Evolutionary conservation across 2,113 vertebrate genomes (phyloP).

Genomic region (Hydrochoerus hydrochaeris): DNA sequence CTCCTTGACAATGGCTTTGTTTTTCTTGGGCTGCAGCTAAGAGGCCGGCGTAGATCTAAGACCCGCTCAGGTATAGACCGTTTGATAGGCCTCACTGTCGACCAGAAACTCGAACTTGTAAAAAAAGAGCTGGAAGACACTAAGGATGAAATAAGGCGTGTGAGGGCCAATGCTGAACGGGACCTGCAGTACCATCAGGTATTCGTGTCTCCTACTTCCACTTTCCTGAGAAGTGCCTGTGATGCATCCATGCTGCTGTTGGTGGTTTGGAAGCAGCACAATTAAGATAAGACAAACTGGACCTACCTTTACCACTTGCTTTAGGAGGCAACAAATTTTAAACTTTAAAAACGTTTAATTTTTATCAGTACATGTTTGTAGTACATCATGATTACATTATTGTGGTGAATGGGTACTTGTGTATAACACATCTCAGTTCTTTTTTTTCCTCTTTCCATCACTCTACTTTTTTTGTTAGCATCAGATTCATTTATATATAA

Average conservation of each 20-base stretch:
- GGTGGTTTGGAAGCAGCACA: neutral
- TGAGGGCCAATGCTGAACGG: slow-evolving; percentile 78
- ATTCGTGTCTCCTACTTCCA: neutral
- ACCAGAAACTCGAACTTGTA: slow-evolving; percentile 87
- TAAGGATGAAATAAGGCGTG: slow-evolving; percentile 79
- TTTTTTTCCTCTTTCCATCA: neutral
- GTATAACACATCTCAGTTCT: neutral
- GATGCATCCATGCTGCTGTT: neutral
- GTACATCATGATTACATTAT: neutral
- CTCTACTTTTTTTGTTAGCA: neutral
- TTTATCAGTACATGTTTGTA: neutral
- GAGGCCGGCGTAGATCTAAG: slow-evolving; percentile 78
- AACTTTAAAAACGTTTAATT: neutral
- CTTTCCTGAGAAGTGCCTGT: neutral
- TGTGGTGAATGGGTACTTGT: neutral
- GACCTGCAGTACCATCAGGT: slow-evolving; percentile 85
- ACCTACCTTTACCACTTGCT: neutral
- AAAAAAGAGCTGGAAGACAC: slow-evolving; percentile 84
- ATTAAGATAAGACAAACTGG: neutral
- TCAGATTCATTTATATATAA: neutral
- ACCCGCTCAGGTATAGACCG: slow-evolving; percentile 47
- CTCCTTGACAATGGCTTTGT: neutral
- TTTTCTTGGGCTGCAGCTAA: slow-evolving; percentile 75
- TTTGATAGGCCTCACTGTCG: slow-evolving; percentile 75
- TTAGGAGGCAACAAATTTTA: neutral